phyloP scores from a whole-genome alignment of 2,888 invertebrate species.

The Plutella xylostella region DNA sequence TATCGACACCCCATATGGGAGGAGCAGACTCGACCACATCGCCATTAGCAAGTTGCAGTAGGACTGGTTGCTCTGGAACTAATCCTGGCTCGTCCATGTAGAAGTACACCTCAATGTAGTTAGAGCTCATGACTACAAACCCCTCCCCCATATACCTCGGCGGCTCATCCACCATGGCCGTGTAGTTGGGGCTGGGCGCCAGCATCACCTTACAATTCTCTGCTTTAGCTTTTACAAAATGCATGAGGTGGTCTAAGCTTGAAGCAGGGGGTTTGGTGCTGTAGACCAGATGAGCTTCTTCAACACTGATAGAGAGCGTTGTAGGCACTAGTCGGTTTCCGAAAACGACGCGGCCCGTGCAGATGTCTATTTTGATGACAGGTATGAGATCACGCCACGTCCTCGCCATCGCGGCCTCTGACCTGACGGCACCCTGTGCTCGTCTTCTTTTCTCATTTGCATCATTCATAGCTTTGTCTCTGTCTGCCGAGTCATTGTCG shows the following conservation, averaged over 20 bases:
- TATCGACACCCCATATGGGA: conserved; percentile 95
- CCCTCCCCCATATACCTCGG: conserved; percentile 98
- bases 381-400: conserved; percentile 97
- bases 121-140: conserved; percentile 96
- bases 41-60: conserved; percentile 90
- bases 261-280: conserved; percentile 96
- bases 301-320: conserved; percentile 90
- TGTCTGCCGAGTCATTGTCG: conserved; percentile 60
- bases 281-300: conserved; percentile 94
- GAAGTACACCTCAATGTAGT: conserved; percentile 94
- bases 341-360: conserved; percentile 91
- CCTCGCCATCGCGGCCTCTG: conserved; percentile 86
- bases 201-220: conserved; percentile 96
- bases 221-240: conserved; percentile 92
- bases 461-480: conserved; percentile 72
- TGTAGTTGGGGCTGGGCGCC: conserved; percentile 96
- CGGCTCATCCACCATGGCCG: conserved; percentile 92
- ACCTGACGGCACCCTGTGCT: conserved; percentile 66
- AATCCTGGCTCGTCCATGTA: conserved; percentile 97
- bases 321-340: conserved; percentile 96
- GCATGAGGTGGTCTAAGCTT: conserved; percentile 94
- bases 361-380: conserved; percentile 94
- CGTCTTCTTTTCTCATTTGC: conserved; percentile 71
- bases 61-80: conserved; percentile 92
- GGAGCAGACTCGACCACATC: conserved; percentile 93